A percentile compares a stretch with the other conserved stretches of the same genome.
These are phyloP conservation scores for Drosophila chauvacae DNA, from an alignment of 1,140 invertebrate genomes.

Conservation along the genomic window DNA sequence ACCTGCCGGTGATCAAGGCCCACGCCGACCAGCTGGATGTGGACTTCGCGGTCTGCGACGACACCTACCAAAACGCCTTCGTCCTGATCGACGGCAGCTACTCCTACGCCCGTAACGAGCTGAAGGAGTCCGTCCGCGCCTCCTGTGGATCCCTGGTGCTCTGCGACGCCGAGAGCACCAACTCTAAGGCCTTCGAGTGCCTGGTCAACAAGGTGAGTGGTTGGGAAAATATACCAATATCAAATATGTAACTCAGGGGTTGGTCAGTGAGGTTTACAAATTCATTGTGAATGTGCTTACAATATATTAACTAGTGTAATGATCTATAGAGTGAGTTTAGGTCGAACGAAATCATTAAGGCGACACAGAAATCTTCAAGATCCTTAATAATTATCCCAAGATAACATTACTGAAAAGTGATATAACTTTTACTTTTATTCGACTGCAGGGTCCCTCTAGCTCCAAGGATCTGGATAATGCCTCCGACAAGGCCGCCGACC, in stretches of 20 bases:
- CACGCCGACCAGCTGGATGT: conserved; percentile 19
- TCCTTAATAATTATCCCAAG: too few species aligned
- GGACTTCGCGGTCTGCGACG: not conserved
- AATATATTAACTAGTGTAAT: too few species aligned
- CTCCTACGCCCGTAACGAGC: not conserved
- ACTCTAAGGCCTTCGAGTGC: not conserved
- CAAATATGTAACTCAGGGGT: not conserved
- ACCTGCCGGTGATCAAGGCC: conserved; percentile 17
- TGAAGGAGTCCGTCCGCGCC: not conserved
- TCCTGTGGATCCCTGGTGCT: conserved; percentile 2
- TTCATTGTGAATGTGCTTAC: too few species aligned
- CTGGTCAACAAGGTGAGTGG: not conserved
- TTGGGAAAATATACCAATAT: not conserved
- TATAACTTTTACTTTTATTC: not conserved
- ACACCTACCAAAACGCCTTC: not conserved
- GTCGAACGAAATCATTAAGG: too few species aligned
- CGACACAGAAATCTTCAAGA: too few species aligned
- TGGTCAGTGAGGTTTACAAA: too few species aligned
- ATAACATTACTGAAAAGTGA: too few species aligned
- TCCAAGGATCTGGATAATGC: not conserved
- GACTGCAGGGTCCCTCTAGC: conserved; percentile 3
- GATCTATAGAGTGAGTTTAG: too few species aligned
- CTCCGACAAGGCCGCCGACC: conserved; percentile 9
- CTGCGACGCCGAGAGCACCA: not conserved
- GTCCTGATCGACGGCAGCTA: conserved; percentile 3